phyloP scores from a whole-genome alignment of 1,140 invertebrate genomes.

The Drosophila truncata region DNA sequence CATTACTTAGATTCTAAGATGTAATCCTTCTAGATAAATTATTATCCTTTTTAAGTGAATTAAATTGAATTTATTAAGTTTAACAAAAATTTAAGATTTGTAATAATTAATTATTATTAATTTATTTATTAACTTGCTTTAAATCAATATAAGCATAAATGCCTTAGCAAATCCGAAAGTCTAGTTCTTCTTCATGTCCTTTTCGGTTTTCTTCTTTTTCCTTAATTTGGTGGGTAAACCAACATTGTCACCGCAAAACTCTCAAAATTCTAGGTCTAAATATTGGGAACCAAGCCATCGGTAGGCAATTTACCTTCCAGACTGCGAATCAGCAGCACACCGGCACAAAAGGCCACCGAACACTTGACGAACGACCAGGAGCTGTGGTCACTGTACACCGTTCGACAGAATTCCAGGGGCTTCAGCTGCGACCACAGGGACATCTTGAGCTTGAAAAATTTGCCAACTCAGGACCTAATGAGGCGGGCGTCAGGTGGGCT shows the following conservation, averaged over 20 bases:
- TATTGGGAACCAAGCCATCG: not conserved
- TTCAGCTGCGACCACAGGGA: slow-evolving; percentile 35
- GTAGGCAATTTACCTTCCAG: slow-evolving; percentile 25
- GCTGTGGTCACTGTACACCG: slow-evolving; percentile 19
- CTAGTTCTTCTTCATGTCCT: not conserved
- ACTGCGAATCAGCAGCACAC: slow-evolving; percentile 24
- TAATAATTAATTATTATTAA: not conserved
- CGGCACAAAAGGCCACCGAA: slow-evolving; percentile 29
- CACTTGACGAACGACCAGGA: slow-evolving; percentile 46
- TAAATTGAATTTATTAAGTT: too few relatives aligned
- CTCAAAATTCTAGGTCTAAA: not conserved
- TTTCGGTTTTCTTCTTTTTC: not conserved
- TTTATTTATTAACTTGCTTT: not conserved
- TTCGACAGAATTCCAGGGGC: slow-evolving; percentile 12
- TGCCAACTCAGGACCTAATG: slow-evolving; percentile 15
- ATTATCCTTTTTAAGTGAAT: too few relatives aligned
- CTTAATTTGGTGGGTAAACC: slow-evolving; percentile 11
- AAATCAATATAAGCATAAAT: not conserved
- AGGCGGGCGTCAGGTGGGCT: not conserved
- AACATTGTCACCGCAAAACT: not conserved
- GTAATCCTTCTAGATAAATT: too few relatives aligned
- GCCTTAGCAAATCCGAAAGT: not conserved
- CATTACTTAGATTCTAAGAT: not conserved
- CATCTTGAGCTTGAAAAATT: slow-evolving; percentile 40
- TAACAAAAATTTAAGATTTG: too few relatives aligned